phyloP scores from a whole-genome alignment of 2,113 vertebrate species.

The Tetraodon nigroviridis region DNA sequence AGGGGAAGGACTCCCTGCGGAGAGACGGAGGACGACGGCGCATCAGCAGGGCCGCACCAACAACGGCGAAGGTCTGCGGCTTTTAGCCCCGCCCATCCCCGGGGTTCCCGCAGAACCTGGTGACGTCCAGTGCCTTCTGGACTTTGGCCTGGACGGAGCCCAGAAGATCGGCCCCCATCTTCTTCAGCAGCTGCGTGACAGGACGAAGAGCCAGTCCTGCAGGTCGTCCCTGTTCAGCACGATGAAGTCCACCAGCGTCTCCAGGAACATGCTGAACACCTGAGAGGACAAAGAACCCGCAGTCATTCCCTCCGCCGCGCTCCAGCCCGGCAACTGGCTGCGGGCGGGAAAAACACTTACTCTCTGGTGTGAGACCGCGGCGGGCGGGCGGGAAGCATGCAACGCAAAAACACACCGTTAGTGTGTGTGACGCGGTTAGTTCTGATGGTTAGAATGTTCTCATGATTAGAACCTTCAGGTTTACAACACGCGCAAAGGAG shows the following conservation, averaged over 20 bases:
- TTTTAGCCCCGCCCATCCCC: too few species aligned
- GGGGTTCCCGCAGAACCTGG: conserved; percentile 73
- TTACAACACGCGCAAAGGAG: too few species aligned
- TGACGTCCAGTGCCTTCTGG: conserved; percentile 95
- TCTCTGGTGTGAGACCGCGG: conserved; percentile 96
- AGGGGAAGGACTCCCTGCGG: conserved; percentile 92
- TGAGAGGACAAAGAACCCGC: conserved; percentile 41
- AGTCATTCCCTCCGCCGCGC: too few species aligned
- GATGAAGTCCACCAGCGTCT: conserved; percentile 97
- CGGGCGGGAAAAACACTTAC: conserved; percentile 88
- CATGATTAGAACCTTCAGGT: background rate
- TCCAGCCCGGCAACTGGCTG: background rate
- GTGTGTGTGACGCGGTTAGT: conserved; percentile 29
- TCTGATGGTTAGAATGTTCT: background rate
- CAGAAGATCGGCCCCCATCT: conserved; percentile 96
- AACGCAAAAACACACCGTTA: conserved; percentile 75
- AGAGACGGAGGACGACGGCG: too few species aligned
- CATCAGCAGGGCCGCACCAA: too few species aligned
- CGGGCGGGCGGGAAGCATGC: conserved; percentile 86
- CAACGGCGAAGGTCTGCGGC: too few species aligned
- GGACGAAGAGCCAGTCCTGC: conserved; percentile 98
- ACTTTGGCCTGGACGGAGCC: conserved; percentile 98
- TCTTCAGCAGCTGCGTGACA: conserved; percentile 96
- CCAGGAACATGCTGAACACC: conserved; percentile 99
- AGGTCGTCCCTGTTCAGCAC: conserved; percentile 94